phyloP scores from a whole-genome alignment of 2,113 vertebrate genomes.

The Hyperopisus bebe region DNA sequence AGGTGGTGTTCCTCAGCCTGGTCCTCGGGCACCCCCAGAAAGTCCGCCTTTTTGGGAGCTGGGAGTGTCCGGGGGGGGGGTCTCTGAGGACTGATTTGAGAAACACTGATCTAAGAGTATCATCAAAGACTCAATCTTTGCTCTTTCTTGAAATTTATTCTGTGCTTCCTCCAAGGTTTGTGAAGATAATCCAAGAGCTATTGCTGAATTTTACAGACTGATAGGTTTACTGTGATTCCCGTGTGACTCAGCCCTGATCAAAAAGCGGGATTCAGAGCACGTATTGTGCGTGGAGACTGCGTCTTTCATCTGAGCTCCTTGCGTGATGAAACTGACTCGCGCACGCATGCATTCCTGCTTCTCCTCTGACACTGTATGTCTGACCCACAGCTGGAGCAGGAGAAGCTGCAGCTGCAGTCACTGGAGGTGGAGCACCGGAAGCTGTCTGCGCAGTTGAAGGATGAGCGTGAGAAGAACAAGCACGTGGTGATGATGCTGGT shows the following conservation, averaged over 20 bases:
- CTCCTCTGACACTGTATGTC: constrained; percentile 13
- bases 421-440: constrained; percentile 89
- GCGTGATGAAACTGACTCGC: neutral
- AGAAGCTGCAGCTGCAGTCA: constrained; percentile 85
- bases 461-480: constrained; percentile 91
- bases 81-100: neutral
- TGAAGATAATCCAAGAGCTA: neutral
- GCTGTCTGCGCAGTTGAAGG: constrained; percentile 79
- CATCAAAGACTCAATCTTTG: neutral
- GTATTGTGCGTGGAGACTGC: neutral
- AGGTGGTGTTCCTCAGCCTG: neutral
- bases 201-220: neutral
- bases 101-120: neutral
- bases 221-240: neutral
- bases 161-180: neutral
- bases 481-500: constrained; percentile 92
- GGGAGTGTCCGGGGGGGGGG: neutral
- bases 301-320: neutral
- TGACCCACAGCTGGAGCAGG: constrained; percentile 80
- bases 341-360: neutral
- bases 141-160: neutral
- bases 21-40: neutral
- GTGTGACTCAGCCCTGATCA: neutral
- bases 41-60: neutral
- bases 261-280: neutral